Base-by-base conservation (phyloP, 1,140 invertebrate genomes). In the Scaptomyza montana region DNA sequence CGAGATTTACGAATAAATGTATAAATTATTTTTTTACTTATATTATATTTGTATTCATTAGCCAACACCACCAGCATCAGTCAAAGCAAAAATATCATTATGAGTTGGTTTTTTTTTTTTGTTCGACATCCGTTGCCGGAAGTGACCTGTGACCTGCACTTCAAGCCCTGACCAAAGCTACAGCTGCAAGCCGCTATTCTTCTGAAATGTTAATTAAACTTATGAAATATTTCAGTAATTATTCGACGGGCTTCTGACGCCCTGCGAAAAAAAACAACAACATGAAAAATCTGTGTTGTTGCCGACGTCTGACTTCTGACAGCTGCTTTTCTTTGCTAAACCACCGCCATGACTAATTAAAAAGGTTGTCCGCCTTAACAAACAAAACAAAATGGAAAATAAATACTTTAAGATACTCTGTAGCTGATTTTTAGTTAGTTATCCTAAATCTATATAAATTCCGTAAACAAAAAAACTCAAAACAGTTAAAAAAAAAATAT, bases 31-130 rank as follows among this genome's bases (percentile, higher is more conserved):
- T 59, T 59, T 46, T 61, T 60, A 12, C n/a, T 69, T 53, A 12
- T 54, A 12, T 5, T 36, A 76, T 73, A 87, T 87, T 89, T 74
- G 76, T 89, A 89, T 87, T 89, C 84, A 89, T 87, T 87, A 87
- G 70, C 61, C 63, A 39, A 55, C 51, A 55, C 47, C 33, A 36
- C 7, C 33, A 36, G 7, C 33, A 9, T 2, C 33, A 36, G 30
- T 2, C 21, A 45, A 59, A 55, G 51, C 41, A 49, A 30, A 5
- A 36, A 36, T 59, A 57, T 57, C 63, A 57, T 57, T 13, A 43
- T 2, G 51, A 28, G 55, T 43, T 41, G 49, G 5, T 33, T 9
- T 2, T 36, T 9, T 36, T 36, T 36, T 36, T 36, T 43, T n/a
- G 57, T 33, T 33, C 30, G 30, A 65, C 76, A 79, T 72, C 75